phyloP scores from a whole-genome alignment of 2,888 invertebrate species.

The Erpobdella octoculata region DNA sequence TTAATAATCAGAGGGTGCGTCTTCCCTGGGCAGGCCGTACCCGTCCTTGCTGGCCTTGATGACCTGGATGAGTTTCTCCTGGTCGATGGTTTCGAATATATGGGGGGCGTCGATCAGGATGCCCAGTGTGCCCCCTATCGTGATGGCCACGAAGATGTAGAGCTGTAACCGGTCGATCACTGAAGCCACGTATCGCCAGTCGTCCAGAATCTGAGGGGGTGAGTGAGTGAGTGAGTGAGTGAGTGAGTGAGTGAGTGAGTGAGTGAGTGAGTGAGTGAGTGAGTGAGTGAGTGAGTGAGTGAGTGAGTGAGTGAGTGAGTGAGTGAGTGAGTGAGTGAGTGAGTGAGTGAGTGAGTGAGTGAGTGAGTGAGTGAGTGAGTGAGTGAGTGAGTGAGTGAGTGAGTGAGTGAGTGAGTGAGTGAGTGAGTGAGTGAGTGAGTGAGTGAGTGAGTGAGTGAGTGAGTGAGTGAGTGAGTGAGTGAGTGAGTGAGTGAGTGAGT shows the following conservation, averaged over 20 bases:
- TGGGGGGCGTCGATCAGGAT: slow-evolving; percentile 95
- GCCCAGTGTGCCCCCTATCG: slow-evolving; percentile 86
- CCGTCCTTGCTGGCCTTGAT: slow-evolving; percentile 33
- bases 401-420: too few species aligned
- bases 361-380: not conserved
- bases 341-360: not conserved
- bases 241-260: not conserved
- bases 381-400: not conserved
- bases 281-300: not conserved
- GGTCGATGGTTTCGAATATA: slow-evolving; percentile 93
- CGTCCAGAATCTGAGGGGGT: slow-evolving; percentile 74
- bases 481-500: not conserved
- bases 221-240: slow-evolving; percentile 44
- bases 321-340: not conserved
- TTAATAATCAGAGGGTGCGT: slow-evolving; percentile 1
- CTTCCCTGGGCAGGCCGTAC: slow-evolving; percentile 4
- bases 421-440: too few species aligned
- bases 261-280: too few species aligned
- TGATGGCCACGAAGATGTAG: slow-evolving; percentile 90
- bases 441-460: not conserved
- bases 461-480: not conserved
- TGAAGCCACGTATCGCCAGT: slow-evolving; percentile 98
- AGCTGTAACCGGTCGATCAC: slow-evolving; percentile 90
- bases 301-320: not conserved
- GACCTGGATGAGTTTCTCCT: slow-evolving; percentile 48